Percentiles rank a stretch among this genome's conserved stretches.
phyloP scores from a whole-genome alignment of 2,888 invertebrate genomes.

The Tinea semifulvella region DNA sequence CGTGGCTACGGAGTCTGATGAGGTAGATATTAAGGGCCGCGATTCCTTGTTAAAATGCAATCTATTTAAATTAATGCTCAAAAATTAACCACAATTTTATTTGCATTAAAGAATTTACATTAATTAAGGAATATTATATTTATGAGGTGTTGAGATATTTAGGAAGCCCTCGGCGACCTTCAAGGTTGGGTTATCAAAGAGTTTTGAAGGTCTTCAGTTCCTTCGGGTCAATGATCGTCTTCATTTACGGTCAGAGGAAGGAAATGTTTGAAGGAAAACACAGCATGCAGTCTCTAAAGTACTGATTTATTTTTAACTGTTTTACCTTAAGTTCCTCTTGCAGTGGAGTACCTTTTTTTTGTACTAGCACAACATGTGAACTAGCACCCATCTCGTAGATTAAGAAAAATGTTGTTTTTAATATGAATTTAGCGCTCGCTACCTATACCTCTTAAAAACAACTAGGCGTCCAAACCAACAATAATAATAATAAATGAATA shows the following conservation, averaged over 20 bases:
- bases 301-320: neutral
- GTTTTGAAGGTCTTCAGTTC: neutral
- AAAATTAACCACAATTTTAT: neutral
- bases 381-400: no score
- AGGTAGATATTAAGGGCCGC: no score
- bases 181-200: constrained; percentile 5
- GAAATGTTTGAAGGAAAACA: neutral
- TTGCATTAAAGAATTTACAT: neutral
- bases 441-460: no score
- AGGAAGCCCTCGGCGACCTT: neutral
- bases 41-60: no score
- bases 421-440: no score
- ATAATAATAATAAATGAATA: no score
- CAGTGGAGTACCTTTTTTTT: no score
- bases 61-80: neutral
- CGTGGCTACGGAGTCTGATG: no score
- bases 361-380: no score
- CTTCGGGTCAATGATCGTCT: constrained; percentile 6
- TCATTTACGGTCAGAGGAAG: constrained; percentile 3
- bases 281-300: neutral
- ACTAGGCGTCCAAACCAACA: no score
- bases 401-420: no score
- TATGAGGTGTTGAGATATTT: neutral
- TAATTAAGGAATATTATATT: neutral
- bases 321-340: no score